phyloP scores from a whole-genome alignment of 1,140 invertebrate genomes.

The Papilio polytes region DNA sequence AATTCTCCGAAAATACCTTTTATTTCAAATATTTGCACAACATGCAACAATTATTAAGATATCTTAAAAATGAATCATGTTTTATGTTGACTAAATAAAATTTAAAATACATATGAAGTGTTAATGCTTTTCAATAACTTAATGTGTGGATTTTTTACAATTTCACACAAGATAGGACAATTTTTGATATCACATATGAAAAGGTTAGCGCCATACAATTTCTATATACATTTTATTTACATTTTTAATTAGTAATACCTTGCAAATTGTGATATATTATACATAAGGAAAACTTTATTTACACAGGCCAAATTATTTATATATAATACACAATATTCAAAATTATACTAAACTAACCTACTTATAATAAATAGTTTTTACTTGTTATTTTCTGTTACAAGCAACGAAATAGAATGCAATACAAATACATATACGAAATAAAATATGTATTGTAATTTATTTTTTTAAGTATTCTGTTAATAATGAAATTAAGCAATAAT shows the following conservation, averaged over 20 bases:
- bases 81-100: background rate
- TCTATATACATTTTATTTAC: constrained; percentile 34
- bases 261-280: background rate
- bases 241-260: background rate
- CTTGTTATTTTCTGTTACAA: background rate
- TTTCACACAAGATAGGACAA: background rate
- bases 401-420: background rate
- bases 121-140: background rate
- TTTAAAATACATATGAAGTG: background rate
- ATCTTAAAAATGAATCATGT: background rate
- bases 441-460: background rate
- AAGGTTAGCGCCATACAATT: background rate
- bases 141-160: background rate
- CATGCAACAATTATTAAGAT: constrained; percentile 5
- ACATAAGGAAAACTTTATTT: background rate
- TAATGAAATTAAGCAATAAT: background rate
- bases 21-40: constrained; percentile 20
- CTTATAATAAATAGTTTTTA: constrained; percentile 4
- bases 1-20: constrained; percentile 17
- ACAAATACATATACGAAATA: background rate
- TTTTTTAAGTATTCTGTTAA: background rate
- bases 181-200: background rate
- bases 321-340: background rate
- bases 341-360: background rate
- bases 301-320: background rate